Percentiles rank a stretch among this genome's conserved stretches.
Evolutionary conservation across 1,140 invertebrate genomes (phyloP).

Genomic region (Bombus superbus): DNA sequence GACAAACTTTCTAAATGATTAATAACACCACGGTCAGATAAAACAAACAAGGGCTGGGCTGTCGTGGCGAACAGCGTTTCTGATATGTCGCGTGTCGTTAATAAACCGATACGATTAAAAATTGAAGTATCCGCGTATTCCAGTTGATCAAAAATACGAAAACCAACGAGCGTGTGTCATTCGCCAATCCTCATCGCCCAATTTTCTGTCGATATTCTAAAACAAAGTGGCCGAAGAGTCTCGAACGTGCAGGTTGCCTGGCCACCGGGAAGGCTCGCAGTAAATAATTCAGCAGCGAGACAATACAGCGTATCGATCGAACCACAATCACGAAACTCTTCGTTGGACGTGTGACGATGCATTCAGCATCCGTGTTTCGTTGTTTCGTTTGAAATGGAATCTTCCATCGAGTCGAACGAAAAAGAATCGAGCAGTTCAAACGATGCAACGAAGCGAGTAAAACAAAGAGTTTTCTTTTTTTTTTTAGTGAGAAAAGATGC

Average conservation of each 20-base stretch:
- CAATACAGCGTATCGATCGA: conserved; percentile 33
- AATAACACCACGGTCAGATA: not conserved
- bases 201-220: not conserved
- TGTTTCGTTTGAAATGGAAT: conserved; percentile 6
- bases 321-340: conserved; percentile 4
- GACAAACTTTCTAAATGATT: not conserved
- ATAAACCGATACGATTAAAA: not conserved
- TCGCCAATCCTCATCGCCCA: too few species aligned
- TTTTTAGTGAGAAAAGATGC: too few species aligned
- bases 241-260: not conserved
- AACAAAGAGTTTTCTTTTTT: too few species aligned
- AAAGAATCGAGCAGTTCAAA: not conserved
- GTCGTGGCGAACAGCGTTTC: not conserved
- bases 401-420: not conserved
- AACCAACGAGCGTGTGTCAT: too few species aligned
- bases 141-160: not conserved
- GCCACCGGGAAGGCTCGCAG: not conserved
- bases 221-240: not conserved
- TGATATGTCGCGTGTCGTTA: too few species aligned
- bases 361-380: not conserved
- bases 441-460: too few species aligned
- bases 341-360: conserved; percentile 8
- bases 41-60: not conserved
- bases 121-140: not conserved
- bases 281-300: conserved; percentile 25